phyloP scores from a whole-genome alignment of 2,113 vertebrate genomes.

The Craseonycteris thonglongyai region DNA sequence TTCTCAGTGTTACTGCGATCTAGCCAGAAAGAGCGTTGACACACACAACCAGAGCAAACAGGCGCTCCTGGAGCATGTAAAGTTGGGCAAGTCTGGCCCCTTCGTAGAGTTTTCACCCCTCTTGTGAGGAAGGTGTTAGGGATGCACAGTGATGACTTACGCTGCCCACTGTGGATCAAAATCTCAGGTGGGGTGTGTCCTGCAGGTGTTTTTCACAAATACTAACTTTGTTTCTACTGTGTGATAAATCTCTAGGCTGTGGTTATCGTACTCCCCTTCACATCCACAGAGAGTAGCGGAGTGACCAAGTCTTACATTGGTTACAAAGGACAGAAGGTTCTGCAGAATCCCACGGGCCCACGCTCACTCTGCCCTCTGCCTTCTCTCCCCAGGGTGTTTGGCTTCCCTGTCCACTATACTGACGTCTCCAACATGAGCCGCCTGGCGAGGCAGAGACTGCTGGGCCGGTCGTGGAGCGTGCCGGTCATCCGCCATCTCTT shows the following conservation, averaged over 20 bases:
- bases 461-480: conserved; percentile 97
- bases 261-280: not conserved
- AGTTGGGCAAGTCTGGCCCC: not conserved
- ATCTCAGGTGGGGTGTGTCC: not conserved
- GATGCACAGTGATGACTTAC: not conserved
- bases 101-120: not conserved
- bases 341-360: accelerated
- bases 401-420: conserved; percentile 98
- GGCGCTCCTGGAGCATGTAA: not conserved
- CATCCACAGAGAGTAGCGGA: not conserved
- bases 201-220: not conserved
- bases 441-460: conserved; percentile 96
- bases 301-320: not conserved
- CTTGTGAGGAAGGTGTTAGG: not conserved
- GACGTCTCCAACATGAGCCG: conserved; percentile 99
- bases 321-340: not conserved
- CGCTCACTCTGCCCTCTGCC: not conserved
- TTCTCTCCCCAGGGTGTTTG: conserved; percentile 85
- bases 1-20: not conserved
- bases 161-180: accelerated
- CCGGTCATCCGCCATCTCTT: conserved; percentile 99
- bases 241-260: not conserved
- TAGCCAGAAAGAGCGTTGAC: not conserved
- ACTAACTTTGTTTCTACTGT: not conserved
- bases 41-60: not conserved